Base-by-base conservation (phyloP, 1,140 invertebrate species). In the Conus ventricosus region DNA sequence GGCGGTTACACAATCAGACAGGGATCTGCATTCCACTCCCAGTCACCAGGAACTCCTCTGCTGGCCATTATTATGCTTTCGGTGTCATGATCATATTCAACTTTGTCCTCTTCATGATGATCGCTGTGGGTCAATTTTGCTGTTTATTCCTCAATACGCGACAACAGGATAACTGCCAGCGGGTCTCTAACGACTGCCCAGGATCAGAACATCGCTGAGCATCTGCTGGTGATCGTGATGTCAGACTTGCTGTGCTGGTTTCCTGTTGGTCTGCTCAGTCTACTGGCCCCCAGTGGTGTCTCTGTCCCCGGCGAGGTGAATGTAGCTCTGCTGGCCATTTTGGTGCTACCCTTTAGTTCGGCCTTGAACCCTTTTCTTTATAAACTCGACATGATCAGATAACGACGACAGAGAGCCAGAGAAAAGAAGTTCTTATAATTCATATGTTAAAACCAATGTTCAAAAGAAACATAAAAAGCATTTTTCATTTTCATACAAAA, bases 1-100 rank as follows among this genome's bases (percentile, higher is more conserved):
- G 81, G 81, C 8, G 17, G 81, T 54, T 83, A 11, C 53, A 83
- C 81, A 54, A 39, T 39, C 81, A 83, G 81, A 83, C 81, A 54
- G n/a, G 81, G 11, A 5, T 83, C 17, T 83, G 54, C n/a, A 51
- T 51, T 53, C 81, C 81, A 17, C 53, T 83, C 10, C 81, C 81
- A 51, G 54, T 55, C 39, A 39, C 39, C 39, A 20, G 60, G 10
- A 63, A n/a, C 6, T 39, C 20, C 39, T 25, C 6, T 83, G 7
- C 27, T 17, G 81, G 81, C 53, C 81, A 55, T 20, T 17, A 54
- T 3, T 83, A 54, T 51, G 15, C 51, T 3, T 54, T 83, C 53
- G 54, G 39, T 17, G 81, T 83, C 8, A 53, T 83, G 5, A 55
- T 54, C 17, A 23, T 83, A 0, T 23, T 83, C 25, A 83, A 83